A percentile compares a stretch with the other conserved stretches of the same genome.
Conservation (phyloP, 2,888 invertebrate species). For the Caradrina kadenii region DNA sequence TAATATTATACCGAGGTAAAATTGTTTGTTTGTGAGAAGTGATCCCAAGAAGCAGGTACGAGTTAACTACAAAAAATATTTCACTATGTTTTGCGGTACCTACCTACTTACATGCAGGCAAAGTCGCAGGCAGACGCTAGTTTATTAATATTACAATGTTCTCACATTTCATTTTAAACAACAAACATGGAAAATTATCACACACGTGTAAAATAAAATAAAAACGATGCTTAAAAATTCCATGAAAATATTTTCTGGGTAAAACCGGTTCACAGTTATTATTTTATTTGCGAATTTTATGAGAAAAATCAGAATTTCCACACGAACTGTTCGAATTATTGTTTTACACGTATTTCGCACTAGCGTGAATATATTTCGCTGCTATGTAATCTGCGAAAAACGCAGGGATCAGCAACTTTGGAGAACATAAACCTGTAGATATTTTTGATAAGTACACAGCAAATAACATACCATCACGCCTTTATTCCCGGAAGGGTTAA, state of each 20-base stretch:
- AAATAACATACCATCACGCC: no score
- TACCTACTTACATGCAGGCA: not conserved
- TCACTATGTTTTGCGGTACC: no score
- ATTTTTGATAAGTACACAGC: not conserved
- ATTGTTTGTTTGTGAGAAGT: no score
- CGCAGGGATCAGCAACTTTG: slow-evolving; percentile 1
- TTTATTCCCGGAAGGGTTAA: no score
- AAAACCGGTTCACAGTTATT: slow-evolving; percentile 1
- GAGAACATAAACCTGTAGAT: not conserved
- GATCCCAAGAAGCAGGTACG: no score
- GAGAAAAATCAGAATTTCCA: slow-evolving; percentile 20
- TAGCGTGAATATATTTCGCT: slow-evolving; percentile 9
- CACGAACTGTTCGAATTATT: slow-evolving; percentile 23
- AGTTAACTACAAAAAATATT: no score
- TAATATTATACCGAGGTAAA: no score
- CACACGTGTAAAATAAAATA: not conserved
- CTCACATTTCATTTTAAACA: not conserved
- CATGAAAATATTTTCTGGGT: slow-evolving; percentile 1
- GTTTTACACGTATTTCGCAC: slow-evolving; percentile 29
- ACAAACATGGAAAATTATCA: not conserved
- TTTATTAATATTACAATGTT: not conserved
- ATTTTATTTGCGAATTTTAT: slow-evolving; percentile 25
- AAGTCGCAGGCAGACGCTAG: no score
- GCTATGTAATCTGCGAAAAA: not conserved
- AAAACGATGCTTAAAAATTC: not conserved